Evolutionary conservation across 2,113 vertebrate species (phyloP), one percentile per base, ranked within the genome.

Genomic region (Hystrix cristata): DNA sequence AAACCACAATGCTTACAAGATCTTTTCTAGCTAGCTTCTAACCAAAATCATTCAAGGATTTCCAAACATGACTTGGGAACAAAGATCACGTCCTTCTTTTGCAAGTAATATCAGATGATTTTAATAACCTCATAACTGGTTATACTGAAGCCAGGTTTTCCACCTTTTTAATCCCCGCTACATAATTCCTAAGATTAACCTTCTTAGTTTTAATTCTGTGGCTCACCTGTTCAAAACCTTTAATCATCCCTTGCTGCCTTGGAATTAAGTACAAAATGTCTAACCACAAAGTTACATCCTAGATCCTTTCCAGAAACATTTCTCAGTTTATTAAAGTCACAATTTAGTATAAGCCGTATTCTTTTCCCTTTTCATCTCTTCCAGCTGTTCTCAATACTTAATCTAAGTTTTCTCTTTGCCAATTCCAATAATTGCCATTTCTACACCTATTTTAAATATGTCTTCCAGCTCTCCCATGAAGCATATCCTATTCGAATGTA

Each of bases 181-280:
- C 43, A 69, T 59, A 95, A 94, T 91, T 95, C 51, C 80, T 64
- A 90, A 89, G 12, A 89, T 95, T 81, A 88, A 51, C n/a, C 48
- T 93, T 83, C 38, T 67, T 89, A 83, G 71, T 5, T 8, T 18
- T 57, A 89, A 92, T 83, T 21, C 59, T 51, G 6, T 38, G n/a
- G 13, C 19, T 95, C 23, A 88, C 23, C 5, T 65, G 59, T 38
- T 46, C 18, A 57, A 83, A 69, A 12, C 7, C 43, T 65, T 95
- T 60, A 74, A 83, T 93, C 51, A 29, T 64, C 78, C 12, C 34
- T 87, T 46, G 48, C 34, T 91, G 57, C 21, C 59, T 43, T 7
- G 7, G 7, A 79, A 88, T 95, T 74, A 95, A 87, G 9, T 43
- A 43, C 29, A 82, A 83, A 95, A 59, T 84, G 2, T 74, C 38